A percentile compares a stretch with the other conserved stretches of the same genome.
Evolutionary conservation across 2,113 vertebrate genomes (phyloP).

Genomic region (Vanacampus margaritifer): DNA sequence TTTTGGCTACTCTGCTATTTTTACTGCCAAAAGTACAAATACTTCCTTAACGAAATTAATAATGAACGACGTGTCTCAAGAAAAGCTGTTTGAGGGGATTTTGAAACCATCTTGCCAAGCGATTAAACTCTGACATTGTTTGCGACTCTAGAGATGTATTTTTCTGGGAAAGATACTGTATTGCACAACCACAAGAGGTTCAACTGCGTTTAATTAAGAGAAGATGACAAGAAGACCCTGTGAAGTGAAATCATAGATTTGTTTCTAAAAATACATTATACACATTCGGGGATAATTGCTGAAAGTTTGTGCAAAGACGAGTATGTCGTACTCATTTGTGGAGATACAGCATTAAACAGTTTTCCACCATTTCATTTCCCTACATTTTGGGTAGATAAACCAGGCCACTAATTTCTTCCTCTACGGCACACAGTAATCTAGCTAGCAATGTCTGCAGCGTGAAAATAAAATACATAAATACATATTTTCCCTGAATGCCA

Average conservation of each 20-base stretch:
- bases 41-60: background rate
- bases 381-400: no score
- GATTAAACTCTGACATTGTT: background rate
- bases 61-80: background rate
- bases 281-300: no score
- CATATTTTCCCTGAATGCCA: no score
- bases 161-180: background rate
- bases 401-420: no score
- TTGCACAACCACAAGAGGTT: background rate
- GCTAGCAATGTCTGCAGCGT: no score
- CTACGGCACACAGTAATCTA: no score
- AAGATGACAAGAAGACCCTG: background rate
- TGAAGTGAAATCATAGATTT: background rate
- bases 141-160: background rate
- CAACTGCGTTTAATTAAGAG: background rate
- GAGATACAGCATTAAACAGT: no score
- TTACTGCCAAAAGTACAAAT: background rate
- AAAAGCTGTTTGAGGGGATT: background rate
- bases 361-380: no score
- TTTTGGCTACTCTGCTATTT: background rate
- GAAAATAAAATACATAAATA: no score
- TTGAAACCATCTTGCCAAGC: background rate
- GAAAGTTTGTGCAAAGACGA: no score
- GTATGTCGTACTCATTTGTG: no score
- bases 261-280: no score